These are phyloP conservation scores for Tethea ocularis DNA, from an alignment of 2,888 invertebrate species.

Conservation along the genomic window DNA sequence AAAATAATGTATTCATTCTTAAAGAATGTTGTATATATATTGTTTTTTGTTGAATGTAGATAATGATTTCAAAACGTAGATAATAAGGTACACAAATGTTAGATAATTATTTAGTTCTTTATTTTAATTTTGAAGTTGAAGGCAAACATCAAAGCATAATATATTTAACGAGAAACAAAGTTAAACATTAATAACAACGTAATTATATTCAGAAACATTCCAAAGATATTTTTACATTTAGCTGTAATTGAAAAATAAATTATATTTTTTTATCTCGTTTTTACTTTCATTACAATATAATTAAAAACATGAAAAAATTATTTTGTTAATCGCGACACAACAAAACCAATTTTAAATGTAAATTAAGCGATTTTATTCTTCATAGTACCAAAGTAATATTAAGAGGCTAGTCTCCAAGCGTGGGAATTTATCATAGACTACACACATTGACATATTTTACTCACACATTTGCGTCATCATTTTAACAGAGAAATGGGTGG, in stretches of 20 bases:
- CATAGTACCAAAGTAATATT: too few species aligned
- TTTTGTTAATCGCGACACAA: too few species aligned
- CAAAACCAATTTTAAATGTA: too few species aligned
- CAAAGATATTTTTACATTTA: slow-evolving; percentile 39
- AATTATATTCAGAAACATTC: slow-evolving; percentile 19
- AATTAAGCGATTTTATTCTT: too few species aligned
- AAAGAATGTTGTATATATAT: not conserved
- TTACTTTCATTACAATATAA: slow-evolving; percentile 21
- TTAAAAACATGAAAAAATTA: not conserved
- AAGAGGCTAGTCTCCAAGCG: too few species aligned
- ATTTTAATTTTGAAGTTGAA: not conserved
- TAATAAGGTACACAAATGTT: not conserved
- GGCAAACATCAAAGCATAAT: not conserved
- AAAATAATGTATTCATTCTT: not conserved
- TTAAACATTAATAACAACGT: not conserved
- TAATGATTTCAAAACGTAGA: not conserved
- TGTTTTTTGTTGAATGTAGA: not conserved
- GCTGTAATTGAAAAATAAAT: slow-evolving; percentile 39
- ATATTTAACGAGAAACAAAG: not conserved
- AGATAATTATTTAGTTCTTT: not conserved
- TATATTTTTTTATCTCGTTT: slow-evolving; percentile 18
- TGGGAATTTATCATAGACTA: too few species aligned
- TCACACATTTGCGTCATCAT: too few species aligned
- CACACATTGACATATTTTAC: too few species aligned
- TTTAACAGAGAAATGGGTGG: too few species aligned